Evolutionary conservation across 2,888 invertebrate genomes (phyloP), one percentile per base, ranked within the genome.

Genomic region (Dasysyrphus albostriatus): DNA sequence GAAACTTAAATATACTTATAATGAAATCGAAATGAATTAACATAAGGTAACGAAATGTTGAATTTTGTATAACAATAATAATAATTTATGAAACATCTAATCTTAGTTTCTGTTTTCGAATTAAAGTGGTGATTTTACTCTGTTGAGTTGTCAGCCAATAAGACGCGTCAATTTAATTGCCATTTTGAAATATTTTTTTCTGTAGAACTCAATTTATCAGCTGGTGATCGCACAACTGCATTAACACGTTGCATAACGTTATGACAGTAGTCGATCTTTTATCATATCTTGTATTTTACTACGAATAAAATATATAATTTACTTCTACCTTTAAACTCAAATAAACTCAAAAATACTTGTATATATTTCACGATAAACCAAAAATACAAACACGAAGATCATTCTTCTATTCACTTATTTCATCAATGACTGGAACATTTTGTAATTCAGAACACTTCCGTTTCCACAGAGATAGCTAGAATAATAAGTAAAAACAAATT

Each of bases 1-100:
- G 75, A 95, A 95, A 91, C 94, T 98, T 34, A 96, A 96, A 91
- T 96, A 95, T 91, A 94, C 94, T 91, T 90, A 92, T 34, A 92
- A 94, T 91, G 95, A 95, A 92, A 93, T 92, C 19, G 92, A 93
- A 89, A 93, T 93, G 93, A 90, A 89, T 56, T 91, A 82, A 90
- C 37, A 51, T 78, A 54, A 10, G 37, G 6, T 59, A 72, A 42
- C 49, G 29, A 47, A 42, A 47, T 61, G 61, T 16, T 39, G 12
- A 76, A 32, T 16, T 61, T 34, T 51, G 10, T n/a, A 63, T 54
- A n/a, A 39, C 9, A 24, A 42, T 5, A 42, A 19, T 32, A 67
- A 7, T 49, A 67, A 19, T 34, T 49, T 24, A 32, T 42, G 14
- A n/a, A 42, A 42, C 14, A 42, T 42, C 5, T 5, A 42, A 42